Evolutionary conservation across 2,888 invertebrate species (phyloP).

Genomic region (Ischnus inquisitorius): DNA sequence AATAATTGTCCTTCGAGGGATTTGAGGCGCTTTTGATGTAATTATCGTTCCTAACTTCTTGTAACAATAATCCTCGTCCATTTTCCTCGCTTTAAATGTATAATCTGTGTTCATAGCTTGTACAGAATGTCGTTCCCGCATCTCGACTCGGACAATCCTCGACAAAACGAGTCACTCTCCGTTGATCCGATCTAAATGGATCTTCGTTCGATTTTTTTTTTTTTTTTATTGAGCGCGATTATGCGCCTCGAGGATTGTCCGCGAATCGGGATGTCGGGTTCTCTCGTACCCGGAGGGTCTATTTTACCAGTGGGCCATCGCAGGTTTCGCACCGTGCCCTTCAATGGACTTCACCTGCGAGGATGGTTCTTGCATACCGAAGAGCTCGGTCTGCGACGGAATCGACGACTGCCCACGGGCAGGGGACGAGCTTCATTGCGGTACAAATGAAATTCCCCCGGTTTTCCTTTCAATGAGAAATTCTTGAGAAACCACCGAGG

Average conservation of each 20-base stretch:
- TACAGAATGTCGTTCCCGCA: slow-evolving; percentile 60
- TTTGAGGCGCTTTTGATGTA: slow-evolving; percentile 69
- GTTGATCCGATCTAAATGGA: not conserved
- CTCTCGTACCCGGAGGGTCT: slow-evolving; percentile 74
- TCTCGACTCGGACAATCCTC: slow-evolving; percentile 63
- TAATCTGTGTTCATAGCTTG: slow-evolving; percentile 76
- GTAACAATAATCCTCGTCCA: slow-evolving; percentile 36
- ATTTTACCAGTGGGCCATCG: slow-evolving; percentile 77
- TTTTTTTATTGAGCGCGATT: slow-evolving; percentile 5
- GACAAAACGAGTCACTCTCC: not conserved
- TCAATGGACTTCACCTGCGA: slow-evolving; percentile 89
- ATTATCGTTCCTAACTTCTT: slow-evolving; percentile 21
- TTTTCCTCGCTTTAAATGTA: slow-evolving; percentile 81
- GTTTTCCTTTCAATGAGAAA: slow-evolving; percentile 59
- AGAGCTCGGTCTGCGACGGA: slow-evolving; percentile 90
- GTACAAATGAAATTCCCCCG: slow-evolving; percentile 76
- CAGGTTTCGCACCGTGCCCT: slow-evolving; percentile 85
- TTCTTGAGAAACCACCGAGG: slow-evolving; percentile 36
- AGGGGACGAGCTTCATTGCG: slow-evolving; percentile 84
- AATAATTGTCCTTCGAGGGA: slow-evolving; percentile 70
- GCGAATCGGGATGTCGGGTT: slow-evolving; percentile 72
- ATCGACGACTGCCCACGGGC: slow-evolving; percentile 89
- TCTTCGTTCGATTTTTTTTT: not conserved
- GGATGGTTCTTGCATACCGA: slow-evolving; percentile 91
- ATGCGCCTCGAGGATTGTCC: slow-evolving; percentile 50